A percentile compares a stretch with the other conserved stretches of the same genome.
Evolutionary conservation across 2,797 vertebrate species (phyloP).

Genomic region (Sarcophilus harrisii): DNA sequence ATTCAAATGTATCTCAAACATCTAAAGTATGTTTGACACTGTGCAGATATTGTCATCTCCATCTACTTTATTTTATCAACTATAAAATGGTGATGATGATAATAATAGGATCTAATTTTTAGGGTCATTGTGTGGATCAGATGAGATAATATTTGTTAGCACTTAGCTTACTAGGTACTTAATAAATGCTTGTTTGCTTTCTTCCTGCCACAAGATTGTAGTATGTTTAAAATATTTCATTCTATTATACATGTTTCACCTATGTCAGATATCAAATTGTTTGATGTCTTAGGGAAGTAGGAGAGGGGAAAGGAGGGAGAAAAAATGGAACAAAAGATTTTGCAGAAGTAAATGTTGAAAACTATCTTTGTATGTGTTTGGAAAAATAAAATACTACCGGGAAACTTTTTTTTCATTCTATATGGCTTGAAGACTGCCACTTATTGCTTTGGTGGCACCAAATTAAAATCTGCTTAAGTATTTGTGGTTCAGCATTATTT

Average conservation of each 20-base stretch:
- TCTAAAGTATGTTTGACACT: not conserved
- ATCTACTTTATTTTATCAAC: not conserved
- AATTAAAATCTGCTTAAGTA: not conserved
- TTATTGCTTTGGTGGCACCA: not conserved
- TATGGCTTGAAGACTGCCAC: not conserved
- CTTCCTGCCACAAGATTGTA: not conserved
- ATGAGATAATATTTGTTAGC: not conserved
- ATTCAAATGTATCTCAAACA: not conserved
- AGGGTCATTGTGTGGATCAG: not conserved
- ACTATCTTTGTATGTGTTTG: too few species aligned
- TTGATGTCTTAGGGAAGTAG: too few species aligned
- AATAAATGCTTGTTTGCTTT: not conserved
- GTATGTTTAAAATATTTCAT: not conserved
- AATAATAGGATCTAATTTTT: not conserved
- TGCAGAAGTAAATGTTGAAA: too few species aligned
- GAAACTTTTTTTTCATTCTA: not conserved
- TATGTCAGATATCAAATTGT: too few species aligned
- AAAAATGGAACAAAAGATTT: too few species aligned
- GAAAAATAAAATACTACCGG: too few species aligned
- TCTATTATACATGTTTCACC: not conserved
- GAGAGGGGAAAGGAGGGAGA: too few species aligned
- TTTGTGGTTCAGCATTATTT: not conserved
- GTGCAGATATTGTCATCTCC: not conserved
- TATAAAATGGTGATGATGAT: not conserved
- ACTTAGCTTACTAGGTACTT: not conserved